Conservation (phyloP, 2,797 vertebrate species). For the Tadarida brasiliensis region DNA sequence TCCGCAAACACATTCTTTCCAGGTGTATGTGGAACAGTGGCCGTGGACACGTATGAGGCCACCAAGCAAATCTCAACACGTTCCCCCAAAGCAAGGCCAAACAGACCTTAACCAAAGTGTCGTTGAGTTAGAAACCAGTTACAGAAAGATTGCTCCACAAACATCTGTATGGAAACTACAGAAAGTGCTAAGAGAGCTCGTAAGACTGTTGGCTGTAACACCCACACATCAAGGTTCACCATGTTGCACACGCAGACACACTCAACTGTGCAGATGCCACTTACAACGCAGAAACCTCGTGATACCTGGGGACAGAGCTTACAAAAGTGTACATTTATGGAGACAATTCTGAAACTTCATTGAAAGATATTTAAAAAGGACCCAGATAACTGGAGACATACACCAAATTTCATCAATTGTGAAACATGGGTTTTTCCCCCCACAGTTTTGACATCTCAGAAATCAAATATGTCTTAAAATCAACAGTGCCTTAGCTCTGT, state of each 20-base stretch:
- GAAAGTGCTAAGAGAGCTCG: neutral
- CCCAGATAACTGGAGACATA: neutral
- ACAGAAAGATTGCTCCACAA: neutral
- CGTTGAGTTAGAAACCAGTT: neutral
- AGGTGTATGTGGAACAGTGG: neutral
- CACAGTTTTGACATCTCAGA: neutral
- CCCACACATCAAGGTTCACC: neutral
- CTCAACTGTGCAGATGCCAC: neutral
- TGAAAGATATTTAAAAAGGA: neutral
- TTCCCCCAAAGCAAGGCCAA: neutral
- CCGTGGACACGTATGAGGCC: rapidly evolving
- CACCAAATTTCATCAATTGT: neutral
- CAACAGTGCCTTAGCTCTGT: neutral
- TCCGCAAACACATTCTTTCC: neutral
- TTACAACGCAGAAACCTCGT: neutral
- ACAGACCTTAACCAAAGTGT: neutral
- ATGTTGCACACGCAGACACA: neutral
- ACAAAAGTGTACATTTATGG: neutral
- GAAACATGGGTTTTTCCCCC: neutral
- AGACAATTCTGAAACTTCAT: neutral
- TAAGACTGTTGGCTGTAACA: neutral
- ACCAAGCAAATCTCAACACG: neutral
- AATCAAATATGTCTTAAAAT: neutral
- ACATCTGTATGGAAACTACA: neutral
- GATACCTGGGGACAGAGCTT: neutral